Conservation (phyloP, 2,797 vertebrate species). For the Enteromius viviparus region DNA sequence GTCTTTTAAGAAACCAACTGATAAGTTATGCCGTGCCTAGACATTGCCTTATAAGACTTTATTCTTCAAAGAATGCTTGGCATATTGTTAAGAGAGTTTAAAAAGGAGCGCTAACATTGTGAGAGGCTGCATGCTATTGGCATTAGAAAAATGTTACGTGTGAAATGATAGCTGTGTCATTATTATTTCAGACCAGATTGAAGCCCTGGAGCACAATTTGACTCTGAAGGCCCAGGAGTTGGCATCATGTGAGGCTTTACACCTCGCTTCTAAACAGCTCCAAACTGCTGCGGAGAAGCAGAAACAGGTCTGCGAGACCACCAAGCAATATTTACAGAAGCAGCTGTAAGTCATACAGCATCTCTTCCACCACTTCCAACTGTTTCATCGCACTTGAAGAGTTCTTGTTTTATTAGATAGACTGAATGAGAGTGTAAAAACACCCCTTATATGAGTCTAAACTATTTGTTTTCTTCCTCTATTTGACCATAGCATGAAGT, state of each 20-base stretch:
- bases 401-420: neutral
- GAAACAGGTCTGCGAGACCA: conserved; percentile 64
- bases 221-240: conserved; percentile 62
- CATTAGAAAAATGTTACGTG: neutral
- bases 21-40: conserved; percentile 51
- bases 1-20: conserved; percentile 45
- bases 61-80: conserved; percentile 39
- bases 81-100: conserved; percentile 1
- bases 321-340: conserved; percentile 64
- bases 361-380: conserved; percentile 2
- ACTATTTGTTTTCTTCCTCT: neutral
- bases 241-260: conserved; percentile 59
- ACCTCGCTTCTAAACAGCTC: conserved; percentile 62
- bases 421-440: neutral
- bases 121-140: too few relatives aligned
- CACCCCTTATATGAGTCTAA: neutral
- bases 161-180: conserved; percentile 12
- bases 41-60: conserved; percentile 64
- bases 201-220: conserved; percentile 71
- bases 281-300: conserved; percentile 67
- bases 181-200: conserved; percentile 65
- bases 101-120: neutral
- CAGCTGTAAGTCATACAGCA: conserved; percentile 72
- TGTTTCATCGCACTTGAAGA: neutral
- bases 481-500: conserved; percentile 47